Evolutionary conservation across 92 coral and sea anemone genomes (phyloP).

Genomic region (Zoanthus solanderi): DNA sequence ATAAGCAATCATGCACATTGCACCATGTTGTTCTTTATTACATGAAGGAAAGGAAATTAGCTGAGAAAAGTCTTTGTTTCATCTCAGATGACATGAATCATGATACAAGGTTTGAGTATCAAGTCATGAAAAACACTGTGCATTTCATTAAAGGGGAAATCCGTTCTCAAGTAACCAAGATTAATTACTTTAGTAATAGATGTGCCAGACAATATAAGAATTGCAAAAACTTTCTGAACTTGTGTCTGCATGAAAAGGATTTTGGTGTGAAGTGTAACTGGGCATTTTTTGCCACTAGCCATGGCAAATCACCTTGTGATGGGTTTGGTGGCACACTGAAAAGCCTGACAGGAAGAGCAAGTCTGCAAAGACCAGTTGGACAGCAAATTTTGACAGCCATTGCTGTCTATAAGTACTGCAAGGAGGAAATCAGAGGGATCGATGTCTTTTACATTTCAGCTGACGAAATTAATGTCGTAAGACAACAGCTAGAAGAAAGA

Average conservation of each 20-base stretch:
- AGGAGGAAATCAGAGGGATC: constrained; percentile 1
- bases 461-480: constrained; percentile 9
- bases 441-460: not conserved
- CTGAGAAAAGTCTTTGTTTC: constrained; percentile 41
- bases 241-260: constrained; percentile 27
- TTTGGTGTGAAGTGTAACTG: not conserved
- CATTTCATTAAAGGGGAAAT: not conserved
- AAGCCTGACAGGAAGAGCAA: constrained; percentile 32
- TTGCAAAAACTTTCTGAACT: constrained; percentile 31
- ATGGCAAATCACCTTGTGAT: constrained; percentile 56
- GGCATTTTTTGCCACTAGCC: constrained; percentile 43
- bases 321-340: constrained; percentile 43
- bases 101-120: constrained; percentile 31
- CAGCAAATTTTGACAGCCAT: constrained; percentile 34
- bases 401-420: constrained; percentile 13
- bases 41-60: constrained; percentile 35
- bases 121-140: constrained; percentile 21
- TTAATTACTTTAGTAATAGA: constrained; percentile 33
- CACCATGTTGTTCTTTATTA: constrained; percentile 48
- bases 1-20: constrained; percentile 47
- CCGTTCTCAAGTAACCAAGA: not conserved
- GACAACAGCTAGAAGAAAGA: constrained; percentile 6
- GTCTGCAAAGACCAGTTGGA: constrained; percentile 27
- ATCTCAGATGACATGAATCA: constrained; percentile 47
- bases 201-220: constrained; percentile 42